Conservation (phyloP, 2,888 invertebrate species). For the Sicus ferrugineus region DNA sequence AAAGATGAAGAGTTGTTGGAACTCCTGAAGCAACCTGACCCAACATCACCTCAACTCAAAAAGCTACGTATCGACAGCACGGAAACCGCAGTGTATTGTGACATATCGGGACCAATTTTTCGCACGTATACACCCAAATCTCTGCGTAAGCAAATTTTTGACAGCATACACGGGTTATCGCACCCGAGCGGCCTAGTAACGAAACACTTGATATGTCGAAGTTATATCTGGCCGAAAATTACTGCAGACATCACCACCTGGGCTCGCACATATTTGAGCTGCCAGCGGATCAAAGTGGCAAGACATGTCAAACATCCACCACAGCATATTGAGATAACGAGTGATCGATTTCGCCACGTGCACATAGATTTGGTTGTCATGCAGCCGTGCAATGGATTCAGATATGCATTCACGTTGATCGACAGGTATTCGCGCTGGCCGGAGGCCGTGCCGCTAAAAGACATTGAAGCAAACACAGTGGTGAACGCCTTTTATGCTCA, state of each 20-base stretch:
- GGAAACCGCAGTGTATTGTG: conserved; percentile 14
- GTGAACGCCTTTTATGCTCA: too few relatives aligned
- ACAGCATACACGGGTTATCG: too few relatives aligned
- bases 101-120: not conserved
- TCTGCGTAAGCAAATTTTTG: too few relatives aligned
- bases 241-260: too few relatives aligned
- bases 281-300: conserved; percentile 15
- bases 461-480: conserved; percentile 1
- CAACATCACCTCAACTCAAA: conserved; percentile 31
- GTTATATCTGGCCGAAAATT: too few relatives aligned
- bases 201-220: not conserved
- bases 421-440: conserved; percentile 14
- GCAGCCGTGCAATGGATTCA: not conserved
- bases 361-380: conserved; percentile 32
- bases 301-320: conserved; percentile 27
- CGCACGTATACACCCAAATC: too few relatives aligned
- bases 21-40: conserved; percentile 14
- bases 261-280: not conserved
- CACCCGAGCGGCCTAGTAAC: not conserved
- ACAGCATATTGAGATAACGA: conserved; percentile 32
- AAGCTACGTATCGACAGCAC: conserved; percentile 18
- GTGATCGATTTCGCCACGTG: conserved; percentile 24
- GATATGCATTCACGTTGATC: too few relatives aligned
- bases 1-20: too few relatives aligned
- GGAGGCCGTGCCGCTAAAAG: not conserved